A percentile compares a stretch with the other conserved stretches of the same genome.
Evolutionary conservation across 2,113 vertebrate species (phyloP).

Genomic region (Centrocercus urophasianus): DNA sequence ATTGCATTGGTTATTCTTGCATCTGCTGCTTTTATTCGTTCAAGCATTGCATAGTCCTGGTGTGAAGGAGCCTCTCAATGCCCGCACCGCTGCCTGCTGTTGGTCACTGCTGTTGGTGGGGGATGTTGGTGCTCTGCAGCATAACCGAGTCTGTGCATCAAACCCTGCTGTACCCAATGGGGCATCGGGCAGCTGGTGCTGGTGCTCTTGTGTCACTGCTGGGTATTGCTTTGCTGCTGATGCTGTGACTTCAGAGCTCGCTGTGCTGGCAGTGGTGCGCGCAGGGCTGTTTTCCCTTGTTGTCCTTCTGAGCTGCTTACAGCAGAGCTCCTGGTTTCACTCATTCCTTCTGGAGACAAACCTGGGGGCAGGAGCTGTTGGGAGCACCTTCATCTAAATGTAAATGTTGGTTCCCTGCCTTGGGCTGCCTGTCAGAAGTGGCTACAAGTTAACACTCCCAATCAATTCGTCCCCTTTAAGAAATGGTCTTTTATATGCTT

Average conservation of each 20-base stretch:
- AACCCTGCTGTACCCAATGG: background rate
- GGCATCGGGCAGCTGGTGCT: background rate
- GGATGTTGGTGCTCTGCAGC: background rate
- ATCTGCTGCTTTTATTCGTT: background rate
- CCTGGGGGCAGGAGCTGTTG: background rate
- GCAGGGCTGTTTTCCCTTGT: background rate
- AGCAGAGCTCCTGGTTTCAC: background rate
- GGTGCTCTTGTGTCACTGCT: background rate
- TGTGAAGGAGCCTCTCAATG: background rate
- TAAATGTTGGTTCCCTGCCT: conserved; percentile 55
- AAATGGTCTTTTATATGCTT: conserved; percentile 33
- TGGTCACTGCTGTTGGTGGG: too few species aligned
- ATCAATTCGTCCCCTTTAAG: conserved; percentile 60
- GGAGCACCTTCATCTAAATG: conserved; percentile 72
- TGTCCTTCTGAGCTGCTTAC: background rate
- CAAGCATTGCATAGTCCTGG: background rate
- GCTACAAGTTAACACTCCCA: conserved; percentile 39
- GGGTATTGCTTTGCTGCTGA: background rate
- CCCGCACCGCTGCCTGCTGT: background rate
- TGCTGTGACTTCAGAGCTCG: background rate
- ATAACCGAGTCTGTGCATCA: rapidly evolving
- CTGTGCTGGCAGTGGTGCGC: background rate
- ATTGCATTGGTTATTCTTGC: background rate
- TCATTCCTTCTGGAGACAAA: background rate
- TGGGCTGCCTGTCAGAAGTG: conserved; percentile 34